Evolutionary conservation across 2,113 vertebrate species (phyloP).

Genomic region (Nymphicus hollandicus): DNA sequence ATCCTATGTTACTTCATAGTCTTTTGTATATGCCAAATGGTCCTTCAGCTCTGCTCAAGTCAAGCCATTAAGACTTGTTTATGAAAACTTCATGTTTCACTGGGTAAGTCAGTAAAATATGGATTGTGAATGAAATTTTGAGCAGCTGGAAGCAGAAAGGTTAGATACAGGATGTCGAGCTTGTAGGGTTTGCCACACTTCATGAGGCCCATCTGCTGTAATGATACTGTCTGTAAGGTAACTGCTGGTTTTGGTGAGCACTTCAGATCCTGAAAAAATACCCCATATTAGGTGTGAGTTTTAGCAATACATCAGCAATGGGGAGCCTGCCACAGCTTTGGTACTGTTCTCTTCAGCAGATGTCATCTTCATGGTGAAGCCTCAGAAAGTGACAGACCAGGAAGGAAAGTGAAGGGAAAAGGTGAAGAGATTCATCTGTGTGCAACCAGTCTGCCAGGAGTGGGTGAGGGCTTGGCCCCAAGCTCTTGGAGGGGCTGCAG

Average conservation of each 20-base stretch:
- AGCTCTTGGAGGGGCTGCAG: background rate
- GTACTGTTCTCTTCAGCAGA: background rate
- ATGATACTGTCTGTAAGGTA: background rate
- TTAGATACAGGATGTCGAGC: background rate
- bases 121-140: background rate
- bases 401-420: background rate
- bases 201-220: background rate
- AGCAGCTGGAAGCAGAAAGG: background rate
- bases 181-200: background rate
- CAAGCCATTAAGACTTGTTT: background rate
- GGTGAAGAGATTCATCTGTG: background rate
- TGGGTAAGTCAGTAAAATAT: background rate
- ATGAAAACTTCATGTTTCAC: background rate
- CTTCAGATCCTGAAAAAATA: background rate
- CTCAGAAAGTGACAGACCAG: background rate
- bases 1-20: background rate
- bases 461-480: background rate
- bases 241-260: background rate
- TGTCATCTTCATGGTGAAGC: background rate
- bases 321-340: background rate
- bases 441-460: background rate
- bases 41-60: background rate
- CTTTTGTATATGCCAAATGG: background rate
- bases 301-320: background rate
- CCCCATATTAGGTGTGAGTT: background rate